phyloP scores from a whole-genome alignment of 1,140 invertebrate species.

The Chionoecetes opilio region DNA sequence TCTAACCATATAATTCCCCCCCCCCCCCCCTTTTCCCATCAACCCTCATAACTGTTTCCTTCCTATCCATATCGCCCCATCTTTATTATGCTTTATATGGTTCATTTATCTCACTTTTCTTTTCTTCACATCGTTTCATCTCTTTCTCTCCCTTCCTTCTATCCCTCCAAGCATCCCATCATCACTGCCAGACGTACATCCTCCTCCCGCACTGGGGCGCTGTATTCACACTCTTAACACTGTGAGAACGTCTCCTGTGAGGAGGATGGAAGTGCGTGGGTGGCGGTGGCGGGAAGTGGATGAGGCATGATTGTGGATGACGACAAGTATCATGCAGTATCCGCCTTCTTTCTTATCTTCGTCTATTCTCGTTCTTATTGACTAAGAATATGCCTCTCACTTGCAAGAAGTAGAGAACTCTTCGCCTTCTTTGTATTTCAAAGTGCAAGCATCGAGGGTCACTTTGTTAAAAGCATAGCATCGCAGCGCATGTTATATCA shows the following conservation, averaged over 20 bases:
- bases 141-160: background rate
- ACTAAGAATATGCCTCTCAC: background rate
- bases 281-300: background rate
- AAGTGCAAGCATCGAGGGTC: background rate
- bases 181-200: background rate
- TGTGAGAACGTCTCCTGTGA: background rate
- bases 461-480: background rate
- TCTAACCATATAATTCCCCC: background rate
- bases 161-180: background rate
- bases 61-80: background rate
- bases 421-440: background rate
- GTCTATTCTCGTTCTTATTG: background rate
- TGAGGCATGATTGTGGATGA: conserved; percentile 4
- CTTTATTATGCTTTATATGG: background rate
- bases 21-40: background rate
- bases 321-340: background rate
- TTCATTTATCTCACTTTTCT: background rate
- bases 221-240: background rate
- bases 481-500: background rate
- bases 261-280: no score
- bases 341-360: background rate
- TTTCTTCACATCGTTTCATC: background rate
- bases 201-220: no score
- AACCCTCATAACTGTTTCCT: background rate
- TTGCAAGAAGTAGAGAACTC: background rate